A percentile compares a stretch with the other conserved stretches of the same genome.
Evolutionary conservation across 2,113 vertebrate species (phyloP).

Genomic region (Archocentrus centrarchus): DNA sequence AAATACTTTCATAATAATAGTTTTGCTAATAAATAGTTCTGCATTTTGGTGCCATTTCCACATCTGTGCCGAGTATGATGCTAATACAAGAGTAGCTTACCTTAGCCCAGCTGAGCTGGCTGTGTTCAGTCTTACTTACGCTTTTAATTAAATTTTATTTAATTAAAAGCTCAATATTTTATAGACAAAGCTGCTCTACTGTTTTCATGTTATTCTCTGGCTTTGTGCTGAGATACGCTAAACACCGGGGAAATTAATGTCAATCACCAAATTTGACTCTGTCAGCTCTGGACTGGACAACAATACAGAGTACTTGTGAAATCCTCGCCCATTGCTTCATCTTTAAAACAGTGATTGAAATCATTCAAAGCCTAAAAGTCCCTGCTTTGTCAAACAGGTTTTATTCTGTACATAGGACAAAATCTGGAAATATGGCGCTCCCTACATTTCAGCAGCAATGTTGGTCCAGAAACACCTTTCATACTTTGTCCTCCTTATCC

Average conservation of each 20-base stretch:
- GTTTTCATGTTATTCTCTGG: not conserved
- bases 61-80: not conserved
- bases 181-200: not conserved
- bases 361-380: not conserved
- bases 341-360: too few species aligned
- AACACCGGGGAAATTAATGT: not conserved
- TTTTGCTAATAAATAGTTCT: not conserved
- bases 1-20: not conserved
- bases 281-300: not conserved
- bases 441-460: not conserved
- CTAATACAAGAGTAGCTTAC: not conserved
- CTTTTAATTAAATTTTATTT: too few species aligned
- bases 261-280: not conserved
- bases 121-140: not conserved
- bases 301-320: not conserved
- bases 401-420: not conserved
- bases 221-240: not conserved
- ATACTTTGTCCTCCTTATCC: too few species aligned
- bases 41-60: not conserved
- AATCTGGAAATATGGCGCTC: not conserved
- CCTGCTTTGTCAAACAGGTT: not conserved
- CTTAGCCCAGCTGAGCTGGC: not conserved
- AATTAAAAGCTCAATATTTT: not conserved
- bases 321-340: not conserved
- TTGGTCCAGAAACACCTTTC: too few species aligned